These are phyloP conservation scores for Melanotaenia parkinsoni DNA, from an alignment of 2,797 vertebrate genomes.

Conservation along the genomic window DNA sequence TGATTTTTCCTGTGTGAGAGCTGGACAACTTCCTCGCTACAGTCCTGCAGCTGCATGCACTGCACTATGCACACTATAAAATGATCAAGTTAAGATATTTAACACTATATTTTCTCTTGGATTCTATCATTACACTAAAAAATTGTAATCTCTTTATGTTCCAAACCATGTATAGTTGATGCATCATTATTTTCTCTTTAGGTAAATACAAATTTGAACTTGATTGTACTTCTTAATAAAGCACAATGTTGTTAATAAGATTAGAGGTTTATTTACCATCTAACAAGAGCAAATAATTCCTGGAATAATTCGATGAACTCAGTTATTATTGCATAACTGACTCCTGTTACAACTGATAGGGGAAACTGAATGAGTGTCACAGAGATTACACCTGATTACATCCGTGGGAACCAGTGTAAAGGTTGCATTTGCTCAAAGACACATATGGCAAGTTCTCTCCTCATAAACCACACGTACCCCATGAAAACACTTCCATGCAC, in stretches of 20 bases:
- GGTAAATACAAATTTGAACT: neutral
- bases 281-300: conserved; percentile 17
- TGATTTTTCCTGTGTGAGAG: conserved; percentile 75
- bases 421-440: conserved; percentile 11
- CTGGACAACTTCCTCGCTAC: conserved; percentile 46
- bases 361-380: conserved; percentile 17
- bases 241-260: conserved; percentile 3
- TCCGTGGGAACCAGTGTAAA: conserved; percentile 53
- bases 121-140: neutral
- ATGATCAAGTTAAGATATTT: conserved; percentile 16
- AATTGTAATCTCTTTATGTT: neutral
- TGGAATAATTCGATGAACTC: conserved; percentile 28
- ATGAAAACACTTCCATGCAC: conserved; percentile 31
- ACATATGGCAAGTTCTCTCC: conserved; percentile 8
- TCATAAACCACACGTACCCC: conserved; percentile 5
- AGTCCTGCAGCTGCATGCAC: conserved; percentile 36
- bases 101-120: conserved; percentile 14
- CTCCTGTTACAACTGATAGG: conserved; percentile 43
- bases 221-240: neutral
- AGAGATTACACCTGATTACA: conserved; percentile 37
- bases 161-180: neutral
- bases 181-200: neutral
- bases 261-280: conserved; percentile 7
- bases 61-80: conserved; percentile 26
- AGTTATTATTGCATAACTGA: conserved; percentile 49